Conservation (phyloP, 2,888 invertebrate genomes). For the Druceiella hillmani region DNA sequence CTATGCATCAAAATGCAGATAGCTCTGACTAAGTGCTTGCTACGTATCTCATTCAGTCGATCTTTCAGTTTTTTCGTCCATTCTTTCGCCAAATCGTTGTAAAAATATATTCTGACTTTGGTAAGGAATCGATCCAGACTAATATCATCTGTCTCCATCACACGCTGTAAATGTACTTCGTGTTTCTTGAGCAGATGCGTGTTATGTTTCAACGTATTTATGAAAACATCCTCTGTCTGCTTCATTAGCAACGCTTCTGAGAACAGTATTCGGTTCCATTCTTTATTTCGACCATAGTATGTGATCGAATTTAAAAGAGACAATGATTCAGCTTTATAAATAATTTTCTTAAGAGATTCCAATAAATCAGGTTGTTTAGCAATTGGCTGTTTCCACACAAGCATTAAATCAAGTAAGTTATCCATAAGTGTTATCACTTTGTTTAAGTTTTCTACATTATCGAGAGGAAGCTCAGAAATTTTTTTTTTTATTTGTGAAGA, state of each 20-base stretch:
- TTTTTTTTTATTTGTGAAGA: too few species aligned
- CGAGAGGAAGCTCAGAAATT: too few species aligned
- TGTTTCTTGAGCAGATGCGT: slow-evolving; percentile 30
- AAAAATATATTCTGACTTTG: slow-evolving; percentile 36
- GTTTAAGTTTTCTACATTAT: slow-evolving; percentile 30
- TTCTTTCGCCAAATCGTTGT: slow-evolving; percentile 29
- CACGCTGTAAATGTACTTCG: slow-evolving; percentile 25
- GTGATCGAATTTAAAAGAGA: slow-evolving; percentile 26
- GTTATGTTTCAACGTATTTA: slow-evolving; percentile 39
- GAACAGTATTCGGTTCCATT: slow-evolving; percentile 35
- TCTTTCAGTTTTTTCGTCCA: slow-evolving; percentile 29
- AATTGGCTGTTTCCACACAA: too few species aligned
- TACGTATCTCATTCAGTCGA: slow-evolving; percentile 23
- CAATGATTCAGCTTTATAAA: too few species aligned
- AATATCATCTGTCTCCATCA: slow-evolving; percentile 28
- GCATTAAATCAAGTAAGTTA: too few species aligned
- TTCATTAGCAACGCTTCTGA: slow-evolving; percentile 33
- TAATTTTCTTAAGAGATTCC: too few species aligned
- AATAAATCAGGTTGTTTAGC: too few species aligned
- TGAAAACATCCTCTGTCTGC: slow-evolving; percentile 30
- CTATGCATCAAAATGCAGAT: slow-evolving; percentile 31
- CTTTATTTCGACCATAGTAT: slow-evolving; percentile 35
- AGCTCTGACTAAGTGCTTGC: slow-evolving; percentile 27
- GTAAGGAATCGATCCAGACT: slow-evolving; percentile 28
- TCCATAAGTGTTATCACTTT: slow-evolving; percentile 31